These are phyloP conservation scores for Acanthosepion pharaonis DNA, from an alignment of 2,888 invertebrate species.

Conservation along the genomic window DNA sequence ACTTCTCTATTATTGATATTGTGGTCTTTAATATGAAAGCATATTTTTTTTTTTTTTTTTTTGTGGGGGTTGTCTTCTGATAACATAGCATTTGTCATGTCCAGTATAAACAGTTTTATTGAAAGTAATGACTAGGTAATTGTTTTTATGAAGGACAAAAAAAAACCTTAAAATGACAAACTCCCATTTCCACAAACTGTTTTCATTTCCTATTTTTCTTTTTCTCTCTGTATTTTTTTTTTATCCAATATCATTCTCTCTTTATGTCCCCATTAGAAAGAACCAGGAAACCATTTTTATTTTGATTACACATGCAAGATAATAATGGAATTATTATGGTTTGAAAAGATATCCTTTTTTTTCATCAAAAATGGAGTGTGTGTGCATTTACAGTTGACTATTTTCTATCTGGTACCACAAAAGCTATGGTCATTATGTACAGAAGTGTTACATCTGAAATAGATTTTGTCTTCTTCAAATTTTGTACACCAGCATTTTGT, in stretches of 20 bases:
- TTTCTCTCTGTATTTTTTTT: neutral
- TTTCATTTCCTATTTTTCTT: neutral
- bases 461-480: no score
- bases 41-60: neutral
- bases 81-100: neutral
- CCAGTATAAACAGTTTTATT: neutral
- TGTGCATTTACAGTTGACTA: neutral
- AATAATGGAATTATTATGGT: neutral
- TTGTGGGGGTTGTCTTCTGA: neutral
- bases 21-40: neutral
- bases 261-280: neutral
- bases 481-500: no score
- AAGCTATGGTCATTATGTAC: neutral
- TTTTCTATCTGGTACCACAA: neutral
- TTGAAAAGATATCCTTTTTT: neutral
- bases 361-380: neutral
- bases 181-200: neutral
- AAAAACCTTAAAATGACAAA: neutral
- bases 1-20: neutral
- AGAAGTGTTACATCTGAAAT: no score
- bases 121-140: neutral
- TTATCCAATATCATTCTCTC: neutral
- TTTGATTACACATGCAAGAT: neutral
- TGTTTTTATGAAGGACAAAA: neutral
- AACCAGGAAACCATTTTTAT: neutral